These are phyloP conservation scores for Rhyacichthys aspro DNA, from an alignment of 2,797 vertebrate genomes.

Conservation along the genomic window DNA sequence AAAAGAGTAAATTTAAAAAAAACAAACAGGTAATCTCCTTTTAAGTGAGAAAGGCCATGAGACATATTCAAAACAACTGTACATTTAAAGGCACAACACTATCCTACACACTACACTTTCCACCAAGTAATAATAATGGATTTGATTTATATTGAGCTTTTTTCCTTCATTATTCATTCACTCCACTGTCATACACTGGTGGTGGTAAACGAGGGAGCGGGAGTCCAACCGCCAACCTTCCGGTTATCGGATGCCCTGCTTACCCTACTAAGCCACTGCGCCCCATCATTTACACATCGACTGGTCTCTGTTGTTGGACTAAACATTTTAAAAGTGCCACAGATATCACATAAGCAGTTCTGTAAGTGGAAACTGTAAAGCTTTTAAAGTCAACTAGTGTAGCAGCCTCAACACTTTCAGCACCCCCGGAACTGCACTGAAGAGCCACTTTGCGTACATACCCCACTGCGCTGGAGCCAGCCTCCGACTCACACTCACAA, in stretches of 20 bases:
- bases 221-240: too few relatives aligned
- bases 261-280: neutral
- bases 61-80: conserved; percentile 4
- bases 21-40: too few relatives aligned
- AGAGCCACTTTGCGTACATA: conserved; percentile 35
- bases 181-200: too few relatives aligned
- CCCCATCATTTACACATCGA: conserved; percentile 4
- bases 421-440: conserved; percentile 40
- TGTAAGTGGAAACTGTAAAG: conserved; percentile 26
- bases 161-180: too few relatives aligned
- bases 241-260: too few relatives aligned
- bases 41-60: neutral
- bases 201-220: too few relatives aligned
- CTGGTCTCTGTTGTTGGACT: neutral
- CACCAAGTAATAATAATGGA: neutral
- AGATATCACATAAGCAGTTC: conserved; percentile 17
- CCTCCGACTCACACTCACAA: conserved; percentile 27
- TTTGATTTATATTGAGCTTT: too few relatives aligned
- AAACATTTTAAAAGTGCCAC: conserved; percentile 10
- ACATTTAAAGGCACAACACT: neutral
- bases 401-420: conserved; percentile 38
- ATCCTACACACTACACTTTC: conserved; percentile 1
- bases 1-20: too few relatives aligned
- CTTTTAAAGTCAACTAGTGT: conserved; percentile 28
- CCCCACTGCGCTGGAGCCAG: conserved; percentile 15